A percentile compares a stretch with the other conserved stretches of the same genome.
These are phyloP conservation scores for Linurgus olivaceus DNA, from an alignment of 2,797 vertebrate genomes.

Conservation along the genomic window DNA sequence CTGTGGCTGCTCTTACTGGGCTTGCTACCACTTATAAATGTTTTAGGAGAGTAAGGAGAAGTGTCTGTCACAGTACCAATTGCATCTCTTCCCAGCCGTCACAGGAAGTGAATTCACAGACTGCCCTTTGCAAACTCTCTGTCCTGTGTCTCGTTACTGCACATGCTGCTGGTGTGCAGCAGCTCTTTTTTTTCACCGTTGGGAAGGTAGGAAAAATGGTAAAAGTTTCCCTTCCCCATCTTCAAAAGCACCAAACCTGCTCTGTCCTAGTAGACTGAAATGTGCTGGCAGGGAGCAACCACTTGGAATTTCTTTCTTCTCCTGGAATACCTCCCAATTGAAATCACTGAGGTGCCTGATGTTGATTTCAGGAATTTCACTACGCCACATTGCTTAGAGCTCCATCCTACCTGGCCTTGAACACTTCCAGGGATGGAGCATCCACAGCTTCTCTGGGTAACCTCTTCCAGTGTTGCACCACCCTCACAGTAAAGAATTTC, in stretches of 20 bases:
- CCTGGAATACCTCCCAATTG: not conserved
- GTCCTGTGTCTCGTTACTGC: not conserved
- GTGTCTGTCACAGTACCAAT: not conserved
- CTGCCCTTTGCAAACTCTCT: not conserved
- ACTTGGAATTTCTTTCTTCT: not conserved
- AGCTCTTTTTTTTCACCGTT: not conserved
- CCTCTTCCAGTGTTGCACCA: not conserved
- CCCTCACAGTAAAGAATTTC: not conserved
- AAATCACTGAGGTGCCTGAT: not conserved
- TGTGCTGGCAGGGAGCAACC: not conserved
- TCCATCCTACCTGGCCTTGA: not conserved
- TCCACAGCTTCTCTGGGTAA: not conserved
- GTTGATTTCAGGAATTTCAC: not conserved
- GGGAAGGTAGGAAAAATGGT: not conserved
- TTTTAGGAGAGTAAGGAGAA: not conserved
- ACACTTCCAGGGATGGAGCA: not conserved
- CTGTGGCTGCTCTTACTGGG: not conserved
- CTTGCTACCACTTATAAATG: not conserved
- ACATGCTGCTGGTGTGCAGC: accelerated
- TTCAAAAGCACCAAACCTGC: not conserved
- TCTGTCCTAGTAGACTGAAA: not conserved
- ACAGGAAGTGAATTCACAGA: not conserved
- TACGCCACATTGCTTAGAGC: not conserved
- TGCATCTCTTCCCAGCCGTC: not conserved
- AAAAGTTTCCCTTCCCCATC: not conserved